These are phyloP conservation scores for Hedychridium roseum DNA, from an alignment of 2,888 invertebrate species.

Conservation along the genomic window DNA sequence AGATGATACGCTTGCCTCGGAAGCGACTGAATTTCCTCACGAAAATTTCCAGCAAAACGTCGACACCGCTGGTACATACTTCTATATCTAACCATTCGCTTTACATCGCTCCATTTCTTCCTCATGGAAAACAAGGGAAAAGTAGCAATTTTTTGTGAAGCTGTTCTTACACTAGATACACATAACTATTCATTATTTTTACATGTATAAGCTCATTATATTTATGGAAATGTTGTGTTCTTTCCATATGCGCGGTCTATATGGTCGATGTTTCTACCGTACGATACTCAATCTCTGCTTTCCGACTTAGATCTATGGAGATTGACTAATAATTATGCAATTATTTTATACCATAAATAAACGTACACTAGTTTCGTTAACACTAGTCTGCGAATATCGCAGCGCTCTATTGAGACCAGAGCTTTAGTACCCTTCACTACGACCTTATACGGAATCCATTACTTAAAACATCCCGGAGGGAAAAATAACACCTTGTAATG, in stretches of 20 bases:
- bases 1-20: neutral
- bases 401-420: constrained; percentile 24
- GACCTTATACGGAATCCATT: constrained; percentile 7
- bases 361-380: constrained; percentile 18
- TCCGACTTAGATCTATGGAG: constrained; percentile 44
- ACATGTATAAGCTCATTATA: constrained; percentile 63
- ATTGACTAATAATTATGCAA: constrained; percentile 54
- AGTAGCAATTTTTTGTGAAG: constrained; percentile 46
- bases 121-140: constrained; percentile 20
- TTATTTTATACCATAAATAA: constrained; percentile 41
- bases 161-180: constrained; percentile 59
- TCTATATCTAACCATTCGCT: constrained; percentile 23
- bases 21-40: too few relatives aligned
- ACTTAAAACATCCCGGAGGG: neutral
- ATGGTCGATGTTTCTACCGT: constrained; percentile 38
- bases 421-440: constrained; percentile 30
- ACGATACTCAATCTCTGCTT: constrained; percentile 54
- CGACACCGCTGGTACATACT: constrained; percentile 5
- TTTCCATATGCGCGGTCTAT: constrained; percentile 34
- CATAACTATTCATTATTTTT: constrained; percentile 61
- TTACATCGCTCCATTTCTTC: constrained; percentile 13
- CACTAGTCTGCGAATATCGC: constrained; percentile 23
- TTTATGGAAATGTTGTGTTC: constrained; percentile 53
- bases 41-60: neutral
- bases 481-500: neutral